These are phyloP conservation scores for Engystomops pustulosus DNA, from an alignment of 2,113 vertebrate genomes.

Conservation along the genomic window DNA sequence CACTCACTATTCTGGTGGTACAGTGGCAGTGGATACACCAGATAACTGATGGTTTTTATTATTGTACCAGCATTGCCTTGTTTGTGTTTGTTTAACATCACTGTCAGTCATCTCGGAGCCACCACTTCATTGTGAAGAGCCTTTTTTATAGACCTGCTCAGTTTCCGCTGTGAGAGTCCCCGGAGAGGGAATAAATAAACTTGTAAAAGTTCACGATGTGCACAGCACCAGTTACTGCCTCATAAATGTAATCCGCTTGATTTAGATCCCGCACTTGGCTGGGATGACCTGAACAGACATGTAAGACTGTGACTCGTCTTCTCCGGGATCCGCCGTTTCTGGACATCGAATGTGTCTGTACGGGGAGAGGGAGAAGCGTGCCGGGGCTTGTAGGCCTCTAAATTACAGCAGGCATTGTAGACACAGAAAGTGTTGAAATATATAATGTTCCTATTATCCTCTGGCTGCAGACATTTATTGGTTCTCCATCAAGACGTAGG, in stretches of 20 bases:
- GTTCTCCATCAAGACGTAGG: not conserved
- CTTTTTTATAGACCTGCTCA: not conserved
- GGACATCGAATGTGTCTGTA: constrained; percentile 6
- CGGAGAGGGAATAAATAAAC: constrained; percentile 10
- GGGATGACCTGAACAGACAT: constrained; percentile 16
- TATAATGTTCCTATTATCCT: constrained; percentile 44
- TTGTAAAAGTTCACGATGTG: constrained; percentile 6
- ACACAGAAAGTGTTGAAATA: constrained; percentile 42
- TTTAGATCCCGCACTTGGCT: not conserved
- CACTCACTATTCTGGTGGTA: too few species aligned
- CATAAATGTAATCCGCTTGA: not conserved
- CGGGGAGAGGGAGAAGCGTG: not conserved
- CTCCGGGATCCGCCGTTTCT: not conserved
- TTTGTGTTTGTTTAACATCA: not conserved
- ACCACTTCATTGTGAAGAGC: not conserved
- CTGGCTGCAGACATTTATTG: constrained; percentile 12
- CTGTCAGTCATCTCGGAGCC: not conserved
- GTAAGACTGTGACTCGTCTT: not conserved
- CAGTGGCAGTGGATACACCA: too few species aligned
- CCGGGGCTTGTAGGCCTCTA: not conserved
- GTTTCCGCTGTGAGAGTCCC: not conserved
- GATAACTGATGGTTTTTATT: too few species aligned
- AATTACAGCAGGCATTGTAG: constrained; percentile 21
- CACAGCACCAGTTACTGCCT: not conserved
- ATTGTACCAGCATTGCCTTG: too few species aligned